Evolutionary conservation across 1,140 invertebrate genomes (phyloP).

Genomic region (Zaprionus nigranus): DNA sequence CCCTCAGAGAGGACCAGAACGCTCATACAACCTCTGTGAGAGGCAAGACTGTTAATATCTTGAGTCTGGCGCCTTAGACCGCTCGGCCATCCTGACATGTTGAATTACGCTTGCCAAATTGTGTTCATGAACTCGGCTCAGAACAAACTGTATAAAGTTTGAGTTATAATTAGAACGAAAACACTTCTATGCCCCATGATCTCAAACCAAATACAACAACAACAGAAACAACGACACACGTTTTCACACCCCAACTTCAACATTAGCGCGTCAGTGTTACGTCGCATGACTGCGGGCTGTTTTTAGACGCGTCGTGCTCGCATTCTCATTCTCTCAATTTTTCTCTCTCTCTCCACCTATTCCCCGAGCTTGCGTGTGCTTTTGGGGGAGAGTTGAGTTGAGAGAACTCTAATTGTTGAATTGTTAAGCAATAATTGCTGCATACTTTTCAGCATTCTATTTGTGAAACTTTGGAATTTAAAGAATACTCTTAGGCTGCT

Average conservation of each 20-base stretch:
- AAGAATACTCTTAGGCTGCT: conserved; percentile 17
- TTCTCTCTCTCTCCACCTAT: conserved; percentile 1
- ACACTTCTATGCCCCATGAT: neutral
- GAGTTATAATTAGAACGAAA: conserved; percentile 22
- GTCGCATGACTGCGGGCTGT: conserved; percentile 71
- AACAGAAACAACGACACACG: conserved; percentile 57
- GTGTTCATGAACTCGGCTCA: conserved; percentile 84
- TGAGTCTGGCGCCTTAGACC: conserved; percentile 89
- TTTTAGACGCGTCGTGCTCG: conserved; percentile 51
- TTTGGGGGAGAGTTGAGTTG: conserved; percentile 9
- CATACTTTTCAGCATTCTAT: conserved; percentile 73
- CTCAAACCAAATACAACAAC: conserved; percentile 28
- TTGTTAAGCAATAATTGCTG: conserved; percentile 31
- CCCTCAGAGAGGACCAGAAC: conserved; percentile 93
- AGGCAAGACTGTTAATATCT: conserved; percentile 56
- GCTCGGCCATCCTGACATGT: conserved; percentile 88
- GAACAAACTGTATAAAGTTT: conserved; percentile 56
- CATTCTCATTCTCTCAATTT: conserved; percentile 9
- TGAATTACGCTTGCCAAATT: neutral
- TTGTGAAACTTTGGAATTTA: conserved; percentile 16
- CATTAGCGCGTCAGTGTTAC: conserved; percentile 12
- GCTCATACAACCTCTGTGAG: conserved; percentile 82
- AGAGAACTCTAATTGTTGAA: conserved; percentile 44
- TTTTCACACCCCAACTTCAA: conserved; percentile 61
- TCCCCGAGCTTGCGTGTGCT: conserved; percentile 47